Evolutionary conservation across 2,113 vertebrate genomes (phyloP), one percentile per base, ranked within the genome.

Genomic region (Xerus inauris): DNA sequence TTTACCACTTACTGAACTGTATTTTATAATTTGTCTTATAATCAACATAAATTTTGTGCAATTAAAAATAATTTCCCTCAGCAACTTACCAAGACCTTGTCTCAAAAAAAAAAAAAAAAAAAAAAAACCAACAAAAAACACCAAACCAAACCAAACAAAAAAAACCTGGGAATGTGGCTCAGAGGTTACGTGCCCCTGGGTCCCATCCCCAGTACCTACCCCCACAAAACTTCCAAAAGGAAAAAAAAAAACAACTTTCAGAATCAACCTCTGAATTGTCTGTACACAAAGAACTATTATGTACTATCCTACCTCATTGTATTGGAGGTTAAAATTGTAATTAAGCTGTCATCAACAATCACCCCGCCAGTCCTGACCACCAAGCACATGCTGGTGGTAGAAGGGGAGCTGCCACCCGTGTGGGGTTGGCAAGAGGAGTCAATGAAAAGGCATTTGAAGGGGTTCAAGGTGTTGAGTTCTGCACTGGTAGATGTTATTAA

Each of bases 281-380:
- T 5, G 38, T 28, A 40, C 4, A 47, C 6, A 1, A 86, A 80
- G 14, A 88, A 49, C 12, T 64, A 57, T 32, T 38, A 69, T 5
- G 54, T 82, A 76, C 59, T 72, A 64, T 9, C 87, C 7, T 47
- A 22, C 72, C 57, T 90, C 71, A 91, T 59, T 92, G 73, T 45
- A 75, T 3, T 67, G 65, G 42, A 85, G 47, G 64, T 82, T 84
- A 90, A 89, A 89, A 73, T 69, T 35, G 8, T 40, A 7, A 51
- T 65, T 45, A 87, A 47, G 83, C 26, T 79, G 30, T 49, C 87
- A 92, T 9, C 62, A 82, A 65, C 72, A 92, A 95, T 62, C n/a
- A 32, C 45, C 8, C 17, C 57, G 8, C 19, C 24, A 67, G 20
- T n/a, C 64, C 32, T 88, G 73, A 75, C 32, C 82, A 89, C 11